Conservation (phyloP, 2,113 vertebrate genomes). For the Podiceps cristatus region DNA sequence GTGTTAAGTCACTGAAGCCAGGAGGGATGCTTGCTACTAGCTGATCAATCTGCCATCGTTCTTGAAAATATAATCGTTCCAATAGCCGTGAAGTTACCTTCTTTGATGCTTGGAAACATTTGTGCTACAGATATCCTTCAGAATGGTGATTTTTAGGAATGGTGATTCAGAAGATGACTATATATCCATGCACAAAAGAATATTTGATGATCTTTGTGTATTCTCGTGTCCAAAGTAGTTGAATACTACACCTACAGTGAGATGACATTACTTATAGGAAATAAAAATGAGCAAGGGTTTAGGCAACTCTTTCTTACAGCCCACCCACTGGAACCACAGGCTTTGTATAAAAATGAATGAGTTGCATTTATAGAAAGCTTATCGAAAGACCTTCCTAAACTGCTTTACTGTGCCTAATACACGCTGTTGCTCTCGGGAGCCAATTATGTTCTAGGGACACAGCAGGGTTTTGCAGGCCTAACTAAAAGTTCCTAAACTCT, state of each 20-base stretch:
- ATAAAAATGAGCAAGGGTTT: background rate
- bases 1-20: background rate
- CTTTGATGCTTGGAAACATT: background rate
- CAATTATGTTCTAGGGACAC: slow-evolving; percentile 22
- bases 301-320: background rate
- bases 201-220: background rate
- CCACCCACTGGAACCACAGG: background rate
- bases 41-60: background rate
- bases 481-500: background rate
- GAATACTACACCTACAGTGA: background rate
- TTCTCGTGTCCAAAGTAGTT: background rate
- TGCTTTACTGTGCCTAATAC: background rate
- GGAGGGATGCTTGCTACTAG: background rate
- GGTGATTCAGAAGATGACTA: background rate
- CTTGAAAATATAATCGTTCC: background rate
- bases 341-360: background rate
- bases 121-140: background rate
- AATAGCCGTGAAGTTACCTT: background rate
- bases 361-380: background rate
- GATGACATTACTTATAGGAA: background rate
- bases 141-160: background rate
- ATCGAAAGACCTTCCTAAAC: background rate
- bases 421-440: background rate
- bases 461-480: slow-evolving; percentile 17
- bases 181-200: background rate